Conservation (phyloP, 2,113 vertebrate genomes). For the Dipodomys merriami region DNA sequence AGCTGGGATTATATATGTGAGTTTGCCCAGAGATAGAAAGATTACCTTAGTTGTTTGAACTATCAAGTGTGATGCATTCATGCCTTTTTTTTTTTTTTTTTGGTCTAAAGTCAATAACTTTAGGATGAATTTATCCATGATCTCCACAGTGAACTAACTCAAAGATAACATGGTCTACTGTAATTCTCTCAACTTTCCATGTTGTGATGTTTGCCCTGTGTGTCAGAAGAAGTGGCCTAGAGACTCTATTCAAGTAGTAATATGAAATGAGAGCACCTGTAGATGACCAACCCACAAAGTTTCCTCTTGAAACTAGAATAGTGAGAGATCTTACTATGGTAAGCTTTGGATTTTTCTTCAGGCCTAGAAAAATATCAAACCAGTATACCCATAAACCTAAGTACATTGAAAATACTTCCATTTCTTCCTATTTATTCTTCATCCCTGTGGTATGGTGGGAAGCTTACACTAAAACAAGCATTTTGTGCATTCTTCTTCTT, state of each 20-base stretch:
- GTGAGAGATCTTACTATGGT: neutral
- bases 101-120: neutral
- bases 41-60: neutral
- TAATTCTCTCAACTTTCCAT: neutral
- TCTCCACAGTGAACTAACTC: neutral
- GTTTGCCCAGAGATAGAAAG: no score
- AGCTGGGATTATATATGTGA: no score
- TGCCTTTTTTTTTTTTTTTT: no score
- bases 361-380: neutral
- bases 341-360: slow-evolving; percentile 31
- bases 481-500: neutral
- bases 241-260: neutral
- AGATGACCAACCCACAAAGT: neutral
- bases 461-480: neutral
- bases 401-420: neutral
- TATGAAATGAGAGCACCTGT: slow-evolving; percentile 20
- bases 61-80: neutral
- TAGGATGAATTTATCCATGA: slow-evolving; percentile 23
- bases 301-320: neutral
- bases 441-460: neutral
- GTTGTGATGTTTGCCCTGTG: neutral
- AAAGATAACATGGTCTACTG: neutral
- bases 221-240: neutral
- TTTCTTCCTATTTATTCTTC: neutral
- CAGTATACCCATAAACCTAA: neutral